Percentiles rank a stretch among this genome's conserved stretches.
Evolutionary conservation across 1,140 invertebrate species (phyloP).

Genomic region (Cydia strobilella): DNA sequence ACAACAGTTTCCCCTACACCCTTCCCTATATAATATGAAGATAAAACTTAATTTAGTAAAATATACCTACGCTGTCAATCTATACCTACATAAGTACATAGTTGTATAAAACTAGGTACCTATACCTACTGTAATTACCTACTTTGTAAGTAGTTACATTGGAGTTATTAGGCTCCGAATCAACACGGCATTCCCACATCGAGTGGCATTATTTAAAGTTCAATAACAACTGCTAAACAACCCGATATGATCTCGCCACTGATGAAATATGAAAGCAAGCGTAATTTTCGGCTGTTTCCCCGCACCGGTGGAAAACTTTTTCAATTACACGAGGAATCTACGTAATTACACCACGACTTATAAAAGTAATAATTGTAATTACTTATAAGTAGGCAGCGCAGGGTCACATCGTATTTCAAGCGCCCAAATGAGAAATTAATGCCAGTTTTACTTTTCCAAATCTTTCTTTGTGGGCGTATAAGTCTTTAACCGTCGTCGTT

Average conservation of each 20-base stretch:
- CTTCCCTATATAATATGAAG: no score
- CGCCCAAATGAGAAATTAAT: constrained; percentile 51
- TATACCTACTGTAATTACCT: constrained; percentile 61
- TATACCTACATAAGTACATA: no score
- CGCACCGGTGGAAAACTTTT: constrained; percentile 73
- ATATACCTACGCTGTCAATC: no score
- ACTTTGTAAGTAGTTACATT: constrained; percentile 62
- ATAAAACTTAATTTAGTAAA: no score
- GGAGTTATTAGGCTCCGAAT: constrained; percentile 59
- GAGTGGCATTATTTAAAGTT: constrained; percentile 70
- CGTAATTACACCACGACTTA: constrained; percentile 49
- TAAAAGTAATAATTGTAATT: constrained; percentile 44
- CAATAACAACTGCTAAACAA: constrained; percentile 64
- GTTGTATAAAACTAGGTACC: constrained; percentile 19
- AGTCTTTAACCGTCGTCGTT: not conserved
- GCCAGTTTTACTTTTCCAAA: constrained; percentile 36
- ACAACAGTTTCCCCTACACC: no score
- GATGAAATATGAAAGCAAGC: constrained; percentile 56
- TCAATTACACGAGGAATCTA: constrained; percentile 59
- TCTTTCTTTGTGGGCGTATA: not conserved
- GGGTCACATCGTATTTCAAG: constrained; percentile 23
- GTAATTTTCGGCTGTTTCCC: constrained; percentile 66
- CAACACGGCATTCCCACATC: constrained; percentile 54
- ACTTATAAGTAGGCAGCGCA: constrained; percentile 35
- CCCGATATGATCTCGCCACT: constrained; percentile 63